Base-by-base conservation (phyloP, 1,140 invertebrate genomes). In the Pantala flavescens region DNA sequence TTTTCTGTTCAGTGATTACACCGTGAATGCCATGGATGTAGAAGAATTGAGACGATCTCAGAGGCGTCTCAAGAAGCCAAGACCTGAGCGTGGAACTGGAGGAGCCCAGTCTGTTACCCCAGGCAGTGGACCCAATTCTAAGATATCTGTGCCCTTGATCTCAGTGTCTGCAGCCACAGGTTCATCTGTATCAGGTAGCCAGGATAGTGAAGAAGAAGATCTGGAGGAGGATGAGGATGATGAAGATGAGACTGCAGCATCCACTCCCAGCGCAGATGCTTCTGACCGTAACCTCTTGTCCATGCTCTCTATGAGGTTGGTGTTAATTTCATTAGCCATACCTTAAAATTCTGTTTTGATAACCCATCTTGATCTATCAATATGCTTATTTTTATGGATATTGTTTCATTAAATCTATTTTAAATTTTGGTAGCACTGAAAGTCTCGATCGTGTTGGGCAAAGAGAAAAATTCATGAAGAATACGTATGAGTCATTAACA, bases 11-110 rank as follows among this genome's bases (percentile, higher is more conserved):
- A 93, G 91, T 79, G 91, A 93, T 78, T 95, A 92, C 79, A 93
- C 91, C 75, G 91, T 95, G 28, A 94, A 91, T 79, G 92, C 92
- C 63, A 93, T 94, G 88, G 92, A 94, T 80, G 91, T 90, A 19
- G 91, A 93, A 74, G 92, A 94, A 80, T 82, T 94, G 73, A 84
- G 49, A 12, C 14, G 49, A 3, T 63, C 49, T 19, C 49, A 63
- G 12, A 16, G 49, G n/a, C 49, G 92, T 21, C 90, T 91, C 79
- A 90, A 91, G 81, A 88, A 89, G 24, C 85, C 86, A 10, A 73
- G 74, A 43, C 72, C 77, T 23, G 77, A 79, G 70, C 75, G 76
- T 23, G 14, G 16, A 21, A 21, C n/a, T 16, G 49, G 49, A 11
- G 43, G 43, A 63, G 3, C 16, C 1, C 49, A 63, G 49, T 63